Percentiles rank a stretch among this genome's conserved stretches.
These are phyloP conservation scores for Apaloderma vittatum DNA, from an alignment of 2,113 vertebrate species.

Conservation along the genomic window DNA sequence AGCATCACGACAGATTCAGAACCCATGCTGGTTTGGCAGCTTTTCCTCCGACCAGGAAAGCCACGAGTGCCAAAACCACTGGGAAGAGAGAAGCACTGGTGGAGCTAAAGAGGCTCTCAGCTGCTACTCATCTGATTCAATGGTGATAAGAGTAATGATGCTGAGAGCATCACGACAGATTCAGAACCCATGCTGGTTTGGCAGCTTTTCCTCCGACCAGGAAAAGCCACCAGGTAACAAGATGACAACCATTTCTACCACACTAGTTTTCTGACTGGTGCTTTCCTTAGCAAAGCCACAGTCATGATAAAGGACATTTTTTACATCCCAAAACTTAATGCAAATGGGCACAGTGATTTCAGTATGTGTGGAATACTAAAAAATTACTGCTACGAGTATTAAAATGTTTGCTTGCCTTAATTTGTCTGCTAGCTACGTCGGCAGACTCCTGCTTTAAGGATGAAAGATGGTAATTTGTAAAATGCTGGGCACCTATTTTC, in stretches of 20 bases:
- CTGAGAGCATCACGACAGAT: neutral
- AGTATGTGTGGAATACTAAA: neutral
- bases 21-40: neutral
- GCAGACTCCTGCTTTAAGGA: constrained; percentile 9
- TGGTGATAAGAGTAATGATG: neutral
- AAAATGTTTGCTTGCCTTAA: neutral
- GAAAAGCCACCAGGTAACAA: neutral
- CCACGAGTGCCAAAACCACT: neutral
- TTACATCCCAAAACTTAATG: neutral
- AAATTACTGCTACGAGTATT: neutral
- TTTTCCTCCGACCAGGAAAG: neutral
- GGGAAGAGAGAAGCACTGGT: neutral
- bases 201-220: neutral
- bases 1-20: neutral
- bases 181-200: neutral
- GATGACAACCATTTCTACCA: neutral
- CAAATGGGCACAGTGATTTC: neutral
- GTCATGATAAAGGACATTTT: neutral
- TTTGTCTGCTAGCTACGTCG: neutral
- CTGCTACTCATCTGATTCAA: neutral
- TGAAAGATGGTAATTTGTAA: neutral
- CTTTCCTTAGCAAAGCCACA: neutral
- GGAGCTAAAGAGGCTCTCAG: neutral
- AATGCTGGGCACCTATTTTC: constrained; percentile 13
- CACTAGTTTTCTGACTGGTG: neutral